phyloP scores from a whole-genome alignment of 2,888 invertebrate species.

The Bugulina stolonifera region DNA sequence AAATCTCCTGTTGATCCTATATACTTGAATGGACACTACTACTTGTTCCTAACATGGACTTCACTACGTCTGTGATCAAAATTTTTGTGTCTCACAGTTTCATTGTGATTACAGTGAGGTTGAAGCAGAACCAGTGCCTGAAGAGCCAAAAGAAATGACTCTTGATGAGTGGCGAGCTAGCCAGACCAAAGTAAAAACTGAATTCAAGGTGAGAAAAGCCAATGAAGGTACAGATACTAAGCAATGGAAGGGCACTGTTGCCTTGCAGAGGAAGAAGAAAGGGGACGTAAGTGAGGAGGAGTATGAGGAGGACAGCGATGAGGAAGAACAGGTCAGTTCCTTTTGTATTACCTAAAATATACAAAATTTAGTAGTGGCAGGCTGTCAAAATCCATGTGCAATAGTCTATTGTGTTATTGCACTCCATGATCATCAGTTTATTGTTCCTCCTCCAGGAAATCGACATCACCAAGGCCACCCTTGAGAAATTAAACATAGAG shows the following conservation, averaged over 20 bases:
- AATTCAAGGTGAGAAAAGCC: conserved; percentile 84
- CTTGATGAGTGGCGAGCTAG: conserved; percentile 90
- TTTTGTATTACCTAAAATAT: no score
- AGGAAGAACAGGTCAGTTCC: conserved; percentile 24
- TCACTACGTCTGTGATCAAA: no score
- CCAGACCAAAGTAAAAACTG: conserved; percentile 70
- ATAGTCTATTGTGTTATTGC: conserved; percentile 14
- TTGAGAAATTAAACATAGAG: conserved; percentile 44
- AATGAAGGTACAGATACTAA: conserved; percentile 75
- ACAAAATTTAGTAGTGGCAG: no score
- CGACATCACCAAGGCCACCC: conserved; percentile 37
- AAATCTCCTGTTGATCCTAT: no score
- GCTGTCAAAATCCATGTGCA: background rate
- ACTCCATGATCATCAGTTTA: conserved; percentile 6
- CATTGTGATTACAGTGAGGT: background rate
- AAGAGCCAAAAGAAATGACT: conserved; percentile 79
- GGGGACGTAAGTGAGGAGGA: conserved; percentile 57
- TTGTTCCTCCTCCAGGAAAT: conserved; percentile 34
- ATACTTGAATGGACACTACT: no score
- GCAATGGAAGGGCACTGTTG: conserved; percentile 65
- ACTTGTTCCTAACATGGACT: no score
- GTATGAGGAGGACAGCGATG: conserved; percentile 56
- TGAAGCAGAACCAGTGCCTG: conserved; percentile 58
- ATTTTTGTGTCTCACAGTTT: no score
- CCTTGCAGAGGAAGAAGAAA: conserved; percentile 61